phyloP scores from a whole-genome alignment of 2,797 vertebrate genomes.

The Argya squamiceps region DNA sequence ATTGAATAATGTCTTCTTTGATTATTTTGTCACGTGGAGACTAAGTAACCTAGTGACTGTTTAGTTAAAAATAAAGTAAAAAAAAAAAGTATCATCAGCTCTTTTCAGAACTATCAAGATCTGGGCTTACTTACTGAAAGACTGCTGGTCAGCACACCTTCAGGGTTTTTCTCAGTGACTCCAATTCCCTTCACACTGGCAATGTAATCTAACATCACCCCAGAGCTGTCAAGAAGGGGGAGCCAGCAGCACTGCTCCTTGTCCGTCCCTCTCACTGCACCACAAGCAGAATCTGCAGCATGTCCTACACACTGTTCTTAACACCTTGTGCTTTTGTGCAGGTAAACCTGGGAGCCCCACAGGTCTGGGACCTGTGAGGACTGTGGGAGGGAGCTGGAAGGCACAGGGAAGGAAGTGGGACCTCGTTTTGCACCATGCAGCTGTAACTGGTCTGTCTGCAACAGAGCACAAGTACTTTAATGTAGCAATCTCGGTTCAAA shows the following conservation, averaged over 20 bases:
- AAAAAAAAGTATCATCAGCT: neutral
- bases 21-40: neutral
- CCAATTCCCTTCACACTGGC: neutral
- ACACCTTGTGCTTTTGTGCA: neutral
- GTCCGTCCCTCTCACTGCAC: neutral
- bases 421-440: neutral
- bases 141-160: neutral
- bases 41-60: neutral
- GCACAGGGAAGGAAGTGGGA: neutral
- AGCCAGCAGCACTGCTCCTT: accelerated
- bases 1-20: neutral
- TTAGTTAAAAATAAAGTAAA: neutral
- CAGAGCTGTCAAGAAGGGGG: neutral
- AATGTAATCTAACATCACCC: neutral
- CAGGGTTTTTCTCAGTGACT: neutral
- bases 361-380: neutral
- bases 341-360: neutral
- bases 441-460: neutral
- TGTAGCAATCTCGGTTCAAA: neutral
- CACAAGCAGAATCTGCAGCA: neutral
- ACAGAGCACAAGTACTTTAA: neutral
- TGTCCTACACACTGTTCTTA: neutral
- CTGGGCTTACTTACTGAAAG: neutral
- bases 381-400: neutral
- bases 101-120: neutral